These are phyloP conservation scores for Sylvilagus floridanus DNA, from an alignment of 2,797 vertebrate species.

Conservation along the genomic window DNA sequence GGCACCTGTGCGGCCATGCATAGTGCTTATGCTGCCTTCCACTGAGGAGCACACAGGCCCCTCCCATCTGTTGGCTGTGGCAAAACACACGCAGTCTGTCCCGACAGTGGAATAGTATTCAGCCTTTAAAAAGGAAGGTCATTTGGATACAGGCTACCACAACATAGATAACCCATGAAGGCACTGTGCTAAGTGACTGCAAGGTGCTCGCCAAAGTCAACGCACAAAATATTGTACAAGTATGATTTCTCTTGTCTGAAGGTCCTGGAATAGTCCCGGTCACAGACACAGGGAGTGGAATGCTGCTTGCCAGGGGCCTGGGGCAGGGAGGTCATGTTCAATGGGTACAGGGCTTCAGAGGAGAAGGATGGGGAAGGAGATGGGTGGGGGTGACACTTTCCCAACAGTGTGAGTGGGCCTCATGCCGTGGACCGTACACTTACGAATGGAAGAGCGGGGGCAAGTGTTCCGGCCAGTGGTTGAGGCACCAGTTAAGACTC, in stretches of 20 bases:
- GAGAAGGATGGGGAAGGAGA: background rate
- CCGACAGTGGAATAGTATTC: background rate
- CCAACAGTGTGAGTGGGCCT: background rate
- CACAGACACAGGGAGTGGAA: background rate
- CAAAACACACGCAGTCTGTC: too few relatives aligned
- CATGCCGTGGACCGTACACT: background rate
- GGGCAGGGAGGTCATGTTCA: background rate
- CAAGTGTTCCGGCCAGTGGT: too few relatives aligned
- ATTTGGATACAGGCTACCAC: background rate
- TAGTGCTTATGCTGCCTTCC: too few relatives aligned
- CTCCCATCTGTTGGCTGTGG: too few relatives aligned
- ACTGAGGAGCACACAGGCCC: too few relatives aligned
- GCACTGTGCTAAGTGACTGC: background rate
- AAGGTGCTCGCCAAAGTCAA: background rate
- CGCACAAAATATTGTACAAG: too few relatives aligned
- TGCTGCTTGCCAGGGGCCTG: accelerated
- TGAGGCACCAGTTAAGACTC: too few relatives aligned
- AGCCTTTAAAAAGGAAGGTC: background rate
- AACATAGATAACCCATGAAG: background rate
- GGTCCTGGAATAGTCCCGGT: background rate
- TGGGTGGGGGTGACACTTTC: too few relatives aligned
- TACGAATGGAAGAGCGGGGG: background rate
- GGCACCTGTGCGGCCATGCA: accelerated
- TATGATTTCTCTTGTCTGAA: background rate
- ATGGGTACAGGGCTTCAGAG: background rate